These are phyloP conservation scores for Coleophora flavipennella DNA, from an alignment of 2,888 invertebrate genomes.

Conservation along the genomic window DNA sequence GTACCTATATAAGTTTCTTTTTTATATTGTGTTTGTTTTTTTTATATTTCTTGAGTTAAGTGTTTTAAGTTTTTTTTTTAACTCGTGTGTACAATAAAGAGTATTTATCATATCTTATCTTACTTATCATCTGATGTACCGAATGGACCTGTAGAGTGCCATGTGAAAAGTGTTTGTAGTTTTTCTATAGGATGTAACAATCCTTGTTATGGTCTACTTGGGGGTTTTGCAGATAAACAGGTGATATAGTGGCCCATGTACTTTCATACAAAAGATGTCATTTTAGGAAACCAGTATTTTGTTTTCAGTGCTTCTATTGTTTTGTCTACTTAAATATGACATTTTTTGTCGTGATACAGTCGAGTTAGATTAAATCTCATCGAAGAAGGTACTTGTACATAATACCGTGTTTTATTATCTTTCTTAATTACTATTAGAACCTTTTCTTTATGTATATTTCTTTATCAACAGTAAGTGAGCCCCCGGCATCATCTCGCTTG, in stretches of 20 bases:
- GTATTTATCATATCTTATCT: too few species aligned
- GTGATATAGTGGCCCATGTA: constrained; percentile 29
- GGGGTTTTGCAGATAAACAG: constrained; percentile 25
- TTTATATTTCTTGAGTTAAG: too few species aligned
- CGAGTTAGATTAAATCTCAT: not conserved
- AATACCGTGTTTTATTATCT: not conserved
- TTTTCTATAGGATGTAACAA: constrained; percentile 35
- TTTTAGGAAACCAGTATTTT: constrained; percentile 39
- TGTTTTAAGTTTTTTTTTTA: too few species aligned
- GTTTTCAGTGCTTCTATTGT: constrained; percentile 21
- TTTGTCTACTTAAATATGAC: constrained; percentile 31
- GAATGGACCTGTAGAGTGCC: constrained; percentile 39
- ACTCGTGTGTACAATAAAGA: too few species aligned
- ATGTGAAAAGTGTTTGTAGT: constrained; percentile 31
- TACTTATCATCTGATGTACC: constrained; percentile 19
- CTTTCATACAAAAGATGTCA: constrained; percentile 29
- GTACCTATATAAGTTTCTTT: too few species aligned
- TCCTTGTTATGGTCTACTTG: constrained; percentile 21
- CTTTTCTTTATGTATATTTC: too few species aligned
- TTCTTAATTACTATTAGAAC: too few species aligned
- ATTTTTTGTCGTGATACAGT: constrained; percentile 10
- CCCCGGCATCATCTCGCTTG: too few species aligned
- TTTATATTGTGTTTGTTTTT: too few species aligned
- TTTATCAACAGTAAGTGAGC: too few species aligned
- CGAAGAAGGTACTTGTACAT: too few species aligned